Percentiles rank a stretch among this genome's conserved stretches.
Conservation (phyloP, 2,113 vertebrate species). For the Etia nguti region DNA sequence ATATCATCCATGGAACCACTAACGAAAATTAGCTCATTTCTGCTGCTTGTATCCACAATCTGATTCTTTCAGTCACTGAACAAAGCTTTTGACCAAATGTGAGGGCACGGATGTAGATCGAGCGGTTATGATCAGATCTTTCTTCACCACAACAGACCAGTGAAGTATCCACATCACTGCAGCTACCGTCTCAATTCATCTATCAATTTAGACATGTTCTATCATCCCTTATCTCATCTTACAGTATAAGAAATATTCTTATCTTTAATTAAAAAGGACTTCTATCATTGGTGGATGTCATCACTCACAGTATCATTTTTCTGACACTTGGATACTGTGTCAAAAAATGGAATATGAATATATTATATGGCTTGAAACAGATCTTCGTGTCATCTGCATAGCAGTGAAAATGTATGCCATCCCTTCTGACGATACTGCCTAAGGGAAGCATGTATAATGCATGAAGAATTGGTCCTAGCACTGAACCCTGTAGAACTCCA, state of each 20-base stretch:
- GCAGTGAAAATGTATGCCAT: background rate
- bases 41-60: background rate
- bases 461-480: background rate
- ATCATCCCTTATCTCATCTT: too few relatives aligned
- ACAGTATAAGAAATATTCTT: too few relatives aligned
- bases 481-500: background rate
- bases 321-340: too few relatives aligned
- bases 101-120: background rate
- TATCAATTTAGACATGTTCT: too few relatives aligned
- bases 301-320: too few relatives aligned
- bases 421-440: background rate
- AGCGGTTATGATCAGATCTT: too few relatives aligned
- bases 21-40: background rate
- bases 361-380: background rate
- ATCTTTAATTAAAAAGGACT: too few relatives aligned
- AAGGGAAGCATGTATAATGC: rapidly evolving
- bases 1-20: background rate
- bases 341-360: background rate
- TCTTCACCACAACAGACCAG: too few relatives aligned
- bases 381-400: rapidly evolving
- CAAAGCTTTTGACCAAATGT: background rate
- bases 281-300: too few relatives aligned
- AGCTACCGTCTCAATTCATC: too few relatives aligned
- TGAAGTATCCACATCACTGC: too few relatives aligned
- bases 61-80: too few relatives aligned